Base-by-base conservation (phyloP, 1,140 invertebrate species). In the Lepidurus arcticus region DNA sequence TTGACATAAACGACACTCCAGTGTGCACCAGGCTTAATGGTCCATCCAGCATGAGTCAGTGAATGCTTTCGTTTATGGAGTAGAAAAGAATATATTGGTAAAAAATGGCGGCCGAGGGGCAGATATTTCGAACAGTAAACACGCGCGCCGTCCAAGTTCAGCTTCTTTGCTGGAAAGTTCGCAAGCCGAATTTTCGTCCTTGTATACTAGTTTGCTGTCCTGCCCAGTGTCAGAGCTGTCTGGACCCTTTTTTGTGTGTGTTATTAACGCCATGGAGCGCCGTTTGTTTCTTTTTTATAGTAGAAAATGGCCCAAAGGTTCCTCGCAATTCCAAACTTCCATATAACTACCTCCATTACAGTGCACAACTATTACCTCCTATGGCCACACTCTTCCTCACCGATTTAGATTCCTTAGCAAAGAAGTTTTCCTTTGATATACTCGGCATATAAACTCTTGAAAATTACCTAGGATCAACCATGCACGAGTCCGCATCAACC, bases 171-270 rank as follows among this genome's bases (percentile, higher is more conserved):
- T 7, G 3, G 7, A 65, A 65, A 65, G 5, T 9, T 21, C 1
- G 53, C 53, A 65, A 65, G 16, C n/a, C 8, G 21, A 65, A 21
- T 65, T 65, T 65, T 65, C 53, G 53, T 65, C 1, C 16, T 21
- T 65, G 53, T 13, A 65, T 65, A 21, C 53, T 21, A 65, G 53
- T 65, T 65, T 65, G 53, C 7, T 65, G 53, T 65, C n/a, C 21
- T 65, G 21, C 21, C 47, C 53, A 65, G n/a, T 65, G 53, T 65
- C 53, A 65, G 53, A 21, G 53, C 16, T 21, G 53, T 65, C 53
- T 65, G 53, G 53, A 65, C 53, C 53, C 53, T 65, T 65, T 65
- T 65, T 65, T 65, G 53, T 65, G n/a, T 21, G 53, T 65, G 53
- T 65, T 65, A 65, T 65, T 65, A 21, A 65, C n/a, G 53, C 53